Percentiles rank a stretch among this genome's conserved stretches.
These are phyloP conservation scores for Punctoribates punctum DNA, from an alignment of 2,888 invertebrate species.

Conservation along the genomic window DNA sequence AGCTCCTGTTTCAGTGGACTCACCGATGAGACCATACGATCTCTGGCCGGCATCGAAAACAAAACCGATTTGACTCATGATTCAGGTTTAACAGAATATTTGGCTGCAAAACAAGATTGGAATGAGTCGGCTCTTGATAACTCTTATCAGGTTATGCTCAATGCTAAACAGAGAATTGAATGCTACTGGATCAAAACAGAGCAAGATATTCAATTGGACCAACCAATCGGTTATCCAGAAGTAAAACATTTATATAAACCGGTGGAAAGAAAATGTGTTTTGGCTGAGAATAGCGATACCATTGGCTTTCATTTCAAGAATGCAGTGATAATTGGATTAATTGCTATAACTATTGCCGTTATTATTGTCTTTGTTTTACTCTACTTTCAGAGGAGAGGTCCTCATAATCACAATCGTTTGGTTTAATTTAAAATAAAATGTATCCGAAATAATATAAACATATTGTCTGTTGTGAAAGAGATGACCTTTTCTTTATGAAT, in stretches of 20 bases:
- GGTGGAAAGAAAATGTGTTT: neutral
- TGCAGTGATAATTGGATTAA: too few relatives aligned
- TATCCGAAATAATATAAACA: too few relatives aligned
- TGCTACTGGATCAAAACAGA: neutral
- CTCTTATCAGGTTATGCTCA: neutral
- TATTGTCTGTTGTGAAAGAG: too few relatives aligned
- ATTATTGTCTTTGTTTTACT: too few relatives aligned
- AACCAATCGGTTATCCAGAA: conserved; percentile 16
- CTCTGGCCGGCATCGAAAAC: neutral
- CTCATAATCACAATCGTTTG: too few relatives aligned
- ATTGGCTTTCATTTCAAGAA: too few relatives aligned
- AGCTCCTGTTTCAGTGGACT: neutral
- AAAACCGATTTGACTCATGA: neutral
- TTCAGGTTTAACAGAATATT: neutral
- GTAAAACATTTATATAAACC: conserved; percentile 5
- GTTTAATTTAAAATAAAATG: too few relatives aligned
- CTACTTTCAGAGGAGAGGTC: too few relatives aligned
- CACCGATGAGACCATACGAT: neutral
- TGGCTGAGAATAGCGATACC: neutral
- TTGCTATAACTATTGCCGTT: too few relatives aligned
- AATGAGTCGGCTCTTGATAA: neutral
- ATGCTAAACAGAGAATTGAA: neutral
- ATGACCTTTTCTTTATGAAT: too few relatives aligned
- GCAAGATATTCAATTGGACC: neutral
- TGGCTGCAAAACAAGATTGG: conserved; percentile 8